phyloP scores from a whole-genome alignment of 1,140 invertebrate species.

The Caenorhabditis latens region DNA sequence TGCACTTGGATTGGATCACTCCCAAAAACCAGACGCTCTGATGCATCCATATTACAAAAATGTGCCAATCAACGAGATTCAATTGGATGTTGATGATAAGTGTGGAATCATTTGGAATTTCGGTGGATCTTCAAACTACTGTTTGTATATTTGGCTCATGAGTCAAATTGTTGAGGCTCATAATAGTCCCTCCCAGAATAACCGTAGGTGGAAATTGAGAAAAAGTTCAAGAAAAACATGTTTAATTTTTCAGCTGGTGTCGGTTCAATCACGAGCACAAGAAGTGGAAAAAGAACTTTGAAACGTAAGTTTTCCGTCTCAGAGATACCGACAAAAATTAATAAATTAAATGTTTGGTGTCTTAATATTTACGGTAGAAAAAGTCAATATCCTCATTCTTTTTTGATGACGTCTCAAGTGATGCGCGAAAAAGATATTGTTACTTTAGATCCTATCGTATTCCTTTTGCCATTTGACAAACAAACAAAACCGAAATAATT shows the following conservation, averaged over 20 bases:
- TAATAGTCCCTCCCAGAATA: conserved; percentile 16
- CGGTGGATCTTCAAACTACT: conserved; percentile 58
- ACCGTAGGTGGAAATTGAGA: background rate
- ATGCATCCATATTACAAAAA: conserved; percentile 62
- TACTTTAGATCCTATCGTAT: conserved; percentile 6
- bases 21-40: conserved; percentile 45
- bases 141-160: conserved; percentile 63
- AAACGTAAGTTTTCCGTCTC: conserved; percentile 55
- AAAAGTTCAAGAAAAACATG: background rate
- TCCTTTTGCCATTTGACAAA: background rate
- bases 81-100: conserved; percentile 60
- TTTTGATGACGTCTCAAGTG: conserved; percentile 40
- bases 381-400: conserved; percentile 30
- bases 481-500: background rate
- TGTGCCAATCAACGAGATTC: conserved; percentile 54
- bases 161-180: conserved; percentile 60
- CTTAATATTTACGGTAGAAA: background rate
- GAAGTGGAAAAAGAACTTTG: conserved; percentile 29
- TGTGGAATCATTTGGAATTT: conserved; percentile 64
- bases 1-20: conserved; percentile 62
- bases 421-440: conserved; percentile 35
- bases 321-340: background rate
- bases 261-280: conserved; percentile 8
- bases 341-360: conserved; percentile 1
- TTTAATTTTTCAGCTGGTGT: background rate